Evolutionary conservation across 2,888 invertebrate genomes (phyloP).

Genomic region (Candidula unifasciata): DNA sequence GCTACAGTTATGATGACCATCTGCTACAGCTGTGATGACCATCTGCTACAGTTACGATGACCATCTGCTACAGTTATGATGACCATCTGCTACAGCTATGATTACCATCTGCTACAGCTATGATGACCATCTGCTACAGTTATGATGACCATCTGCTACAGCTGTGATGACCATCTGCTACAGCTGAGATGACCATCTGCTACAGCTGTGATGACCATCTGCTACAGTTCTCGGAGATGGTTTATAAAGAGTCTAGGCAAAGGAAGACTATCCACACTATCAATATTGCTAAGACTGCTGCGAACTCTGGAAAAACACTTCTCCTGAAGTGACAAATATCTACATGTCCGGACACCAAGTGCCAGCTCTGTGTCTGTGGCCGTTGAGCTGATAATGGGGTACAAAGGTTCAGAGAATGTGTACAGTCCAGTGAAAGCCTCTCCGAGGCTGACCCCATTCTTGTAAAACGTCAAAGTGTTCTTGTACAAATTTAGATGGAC

Average conservation of each 20-base stretch:
- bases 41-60: too few relatives aligned
- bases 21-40: too few relatives aligned
- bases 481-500: constrained; percentile 66
- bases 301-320: constrained; percentile 63
- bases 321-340: constrained; percentile 64
- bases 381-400: constrained; percentile 69
- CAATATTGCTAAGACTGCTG: constrained; percentile 53
- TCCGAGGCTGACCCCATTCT: constrained; percentile 65
- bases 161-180: too few relatives aligned
- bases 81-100: too few relatives aligned
- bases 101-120: too few relatives aligned
- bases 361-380: constrained; percentile 68
- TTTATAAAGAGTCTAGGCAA: constrained; percentile 63
- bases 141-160: too few relatives aligned
- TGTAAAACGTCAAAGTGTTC: constrained; percentile 67
- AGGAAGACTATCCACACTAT: constrained; percentile 63
- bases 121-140: too few relatives aligned
- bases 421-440: constrained; percentile 66
- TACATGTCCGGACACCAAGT: constrained; percentile 60
- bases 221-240: constrained; percentile 57
- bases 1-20: too few relatives aligned
- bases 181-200: too few relatives aligned
- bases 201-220: too few relatives aligned
- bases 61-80: too few relatives aligned
- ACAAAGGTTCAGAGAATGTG: constrained; percentile 58